phyloP scores from a whole-genome alignment of 2,797 vertebrate species.

The Ispidina picta region DNA sequence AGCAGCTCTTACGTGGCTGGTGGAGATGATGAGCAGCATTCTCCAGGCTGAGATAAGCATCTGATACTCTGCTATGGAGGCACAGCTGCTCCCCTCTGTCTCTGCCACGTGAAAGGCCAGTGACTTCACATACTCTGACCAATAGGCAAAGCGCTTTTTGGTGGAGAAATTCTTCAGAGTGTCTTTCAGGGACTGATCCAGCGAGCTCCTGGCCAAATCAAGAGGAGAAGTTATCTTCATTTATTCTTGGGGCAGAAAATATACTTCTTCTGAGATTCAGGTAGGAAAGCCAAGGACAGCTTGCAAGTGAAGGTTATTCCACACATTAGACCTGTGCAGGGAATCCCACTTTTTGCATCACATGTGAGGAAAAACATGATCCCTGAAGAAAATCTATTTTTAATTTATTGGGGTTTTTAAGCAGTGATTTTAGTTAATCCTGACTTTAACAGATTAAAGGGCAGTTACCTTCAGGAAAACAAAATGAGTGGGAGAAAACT shows the following conservation, averaged over 20 bases:
- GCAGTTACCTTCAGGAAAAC: background rate
- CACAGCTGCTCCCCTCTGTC: conserved; percentile 85
- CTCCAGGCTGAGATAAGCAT: conserved; percentile 96
- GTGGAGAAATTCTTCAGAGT: conserved; percentile 89
- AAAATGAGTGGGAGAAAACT: background rate
- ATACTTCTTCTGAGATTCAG: background rate
- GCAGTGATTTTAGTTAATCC: background rate
- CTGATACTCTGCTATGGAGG: conserved; percentile 86
- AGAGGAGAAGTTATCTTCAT: conserved; percentile 33
- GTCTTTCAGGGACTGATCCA: conserved; percentile 93
- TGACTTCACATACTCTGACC: conserved; percentile 92
- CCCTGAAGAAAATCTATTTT: background rate
- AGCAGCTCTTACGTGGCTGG: conserved; percentile 81
- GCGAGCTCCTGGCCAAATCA: conserved; percentile 83
- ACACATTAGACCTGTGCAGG: background rate
- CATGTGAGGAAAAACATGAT: background rate
- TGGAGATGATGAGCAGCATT: conserved; percentile 92
- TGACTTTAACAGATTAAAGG: background rate
- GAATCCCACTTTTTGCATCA: conserved; percentile 29
- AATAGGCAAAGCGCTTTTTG: conserved; percentile 91
- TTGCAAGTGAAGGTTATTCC: conserved; percentile 28
- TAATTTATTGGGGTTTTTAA: background rate
- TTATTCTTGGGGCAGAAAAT: background rate
- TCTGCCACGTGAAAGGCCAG: conserved; percentile 87
- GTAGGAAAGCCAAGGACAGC: background rate